Base-by-base conservation (phyloP, 2,888 invertebrate species). In the Dolichopus griseipennis region DNA sequence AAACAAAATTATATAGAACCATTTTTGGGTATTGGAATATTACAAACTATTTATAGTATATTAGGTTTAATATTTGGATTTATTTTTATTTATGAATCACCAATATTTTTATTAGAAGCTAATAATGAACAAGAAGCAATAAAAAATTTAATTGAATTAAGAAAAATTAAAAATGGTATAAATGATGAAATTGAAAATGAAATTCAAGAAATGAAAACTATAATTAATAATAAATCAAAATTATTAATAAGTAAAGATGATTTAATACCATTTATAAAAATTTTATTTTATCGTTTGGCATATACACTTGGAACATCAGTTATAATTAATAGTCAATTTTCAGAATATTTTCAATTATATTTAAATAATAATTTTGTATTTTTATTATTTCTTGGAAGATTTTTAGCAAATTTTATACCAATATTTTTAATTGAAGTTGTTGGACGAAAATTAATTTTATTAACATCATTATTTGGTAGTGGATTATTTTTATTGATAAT, bases 61-160 rank as follows among this genome's bases (percentile, higher is more conserved):
- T n/a, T 75, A 6, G 73, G 72, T 0, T 22, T 77, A 0, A 8
- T 73, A n/a, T 4, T 72, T 12, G 73, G 72, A n/a, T 67, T 61
- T 1, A 33, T 73, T 0, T 22, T 74, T 8, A 68, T 69, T 61
- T 71, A 76, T 27, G 81, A 79, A 65, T 78, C 80, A 5, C 78
- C 79, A 10, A 71, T 78, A 4, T 73, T 73, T 15, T 68, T 72
- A 69, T 71, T 80, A 66, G 70, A 72, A 15, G 74, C 72, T 34
- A 73, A 72, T 5, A 71, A 77, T 1, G 78, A 78, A 52, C 64
- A 72, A 22, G 67, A 70, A 33, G 79, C 81, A 1, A 69, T 77
- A 0, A 74, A 79, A 3, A 65, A 72, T 1, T 68, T 78, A 34
- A 74, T 77, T 1, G 74, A 75, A 4, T 71, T 79, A 20, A 33